Base-by-base conservation (phyloP, 2,888 invertebrate genomes). In the Tachina grossa region DNA sequence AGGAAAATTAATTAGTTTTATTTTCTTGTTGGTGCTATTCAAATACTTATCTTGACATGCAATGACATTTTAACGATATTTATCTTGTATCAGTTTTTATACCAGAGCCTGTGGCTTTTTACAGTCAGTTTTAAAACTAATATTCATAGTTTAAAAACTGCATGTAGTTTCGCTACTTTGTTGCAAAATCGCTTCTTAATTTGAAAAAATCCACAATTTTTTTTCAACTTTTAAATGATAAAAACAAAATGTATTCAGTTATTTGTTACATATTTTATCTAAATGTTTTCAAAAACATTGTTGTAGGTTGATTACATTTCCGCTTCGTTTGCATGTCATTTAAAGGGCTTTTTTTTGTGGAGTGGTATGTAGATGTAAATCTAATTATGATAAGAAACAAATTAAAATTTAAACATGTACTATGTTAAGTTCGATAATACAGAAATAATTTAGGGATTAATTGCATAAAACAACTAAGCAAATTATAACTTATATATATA, bases 251-350 rank as follows among this genome's bases (percentile, higher is more conserved):
- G 49, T 80, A 57, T 66, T 65, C 22, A 59, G 19, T 61, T 49
- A 19, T 75, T 65, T 76, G 45, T 68, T 49, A 57, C 14, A n/a
- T 53, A 43, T n/a, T 13, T 59, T 39, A 83, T 47, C 49, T 66
- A 74, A 69, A 78, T 75, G 51, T 43, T 55, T 22, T n/a, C 13
- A 47, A 61, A 31, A 81, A 81, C 77, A 76, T 84, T 84, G 80
- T 81, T 66, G 43, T 53, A 43, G 74, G 13, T 19, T 16, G 11
- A 22, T 55, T 39, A 71, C 75, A 85, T 79, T 79, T 85, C 85
- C 85, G 85, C 43, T 71, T 79, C 19, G 71, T 66, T 85, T 79
- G 82, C 85, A 79, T 85, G 82, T 76, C 72, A 79, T 65, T 82
- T 69, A 68, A 53, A 68, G 41, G 11, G 13, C 22, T 41, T 79